phyloP scores from a whole-genome alignment of 2,113 vertebrate species.

The Macaca nemestrina region DNA sequence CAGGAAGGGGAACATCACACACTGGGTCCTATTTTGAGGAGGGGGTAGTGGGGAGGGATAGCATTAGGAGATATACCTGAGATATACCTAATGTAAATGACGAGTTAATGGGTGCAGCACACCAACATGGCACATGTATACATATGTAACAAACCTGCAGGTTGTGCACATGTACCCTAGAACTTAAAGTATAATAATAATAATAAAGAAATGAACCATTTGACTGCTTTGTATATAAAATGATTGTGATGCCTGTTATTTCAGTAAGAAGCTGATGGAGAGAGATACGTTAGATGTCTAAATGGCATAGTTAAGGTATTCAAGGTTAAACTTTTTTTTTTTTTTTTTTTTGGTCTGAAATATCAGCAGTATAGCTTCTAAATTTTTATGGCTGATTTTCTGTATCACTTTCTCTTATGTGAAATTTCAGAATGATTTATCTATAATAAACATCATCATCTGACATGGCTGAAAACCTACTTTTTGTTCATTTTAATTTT shows the following conservation, averaged over 20 bases:
- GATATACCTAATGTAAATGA: too few relatives aligned
- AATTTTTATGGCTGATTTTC: neutral
- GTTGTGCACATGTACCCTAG: too few relatives aligned
- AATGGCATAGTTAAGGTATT: neutral
- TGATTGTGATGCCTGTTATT: neutral
- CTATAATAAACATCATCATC: neutral
- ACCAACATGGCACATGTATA: too few relatives aligned
- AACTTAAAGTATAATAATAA: too few relatives aligned
- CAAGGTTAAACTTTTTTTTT: neutral
- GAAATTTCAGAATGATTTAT: neutral
- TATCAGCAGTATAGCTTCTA: neutral
- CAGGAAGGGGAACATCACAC: too few relatives aligned
- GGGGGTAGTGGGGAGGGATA: too few relatives aligned
- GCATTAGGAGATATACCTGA: too few relatives aligned
- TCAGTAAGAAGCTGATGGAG: neutral
- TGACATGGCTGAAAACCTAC: neutral
- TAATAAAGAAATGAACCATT: neutral
- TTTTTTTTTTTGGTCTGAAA: neutral
- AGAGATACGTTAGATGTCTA: neutral
- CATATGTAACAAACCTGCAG: too few relatives aligned
- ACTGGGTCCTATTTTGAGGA: too few relatives aligned
- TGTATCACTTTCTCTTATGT: conserved; percentile 1
- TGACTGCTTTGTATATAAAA: neutral
- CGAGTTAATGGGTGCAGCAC: too few relatives aligned
- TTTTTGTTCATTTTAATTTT: conserved; percentile 9